A percentile compares a stretch with the other conserved stretches of the same genome.
phyloP scores from a whole-genome alignment of 2,113 vertebrate species.

The Psophia crepitans region DNA sequence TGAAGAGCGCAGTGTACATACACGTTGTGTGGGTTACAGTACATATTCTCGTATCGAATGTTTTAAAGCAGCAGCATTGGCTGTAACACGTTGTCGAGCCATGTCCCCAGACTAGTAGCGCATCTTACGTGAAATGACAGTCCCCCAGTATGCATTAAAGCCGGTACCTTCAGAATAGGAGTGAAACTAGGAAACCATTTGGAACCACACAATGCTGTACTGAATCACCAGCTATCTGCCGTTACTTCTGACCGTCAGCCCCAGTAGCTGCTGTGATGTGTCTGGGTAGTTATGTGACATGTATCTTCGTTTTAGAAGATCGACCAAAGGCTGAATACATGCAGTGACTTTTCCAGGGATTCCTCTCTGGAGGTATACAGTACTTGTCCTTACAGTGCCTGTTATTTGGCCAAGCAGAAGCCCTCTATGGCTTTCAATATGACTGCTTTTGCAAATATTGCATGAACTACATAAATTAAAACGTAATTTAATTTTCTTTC shows the following conservation, averaged over 20 bases:
- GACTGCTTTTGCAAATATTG: background rate
- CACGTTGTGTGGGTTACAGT: rapidly evolving
- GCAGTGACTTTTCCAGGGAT: background rate
- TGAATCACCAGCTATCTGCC: background rate
- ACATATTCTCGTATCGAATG: background rate
- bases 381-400: background rate
- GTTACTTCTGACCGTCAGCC: background rate
- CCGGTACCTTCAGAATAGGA: background rate
- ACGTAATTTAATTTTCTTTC: background rate
- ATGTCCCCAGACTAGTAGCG: background rate
- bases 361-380: background rate
- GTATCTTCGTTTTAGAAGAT: background rate
- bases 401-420: background rate
- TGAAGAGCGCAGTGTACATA: rapidly evolving
- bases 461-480: background rate
- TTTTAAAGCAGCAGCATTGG: background rate
- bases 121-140: background rate
- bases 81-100: background rate
- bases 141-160: background rate
- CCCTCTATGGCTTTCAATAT: background rate
- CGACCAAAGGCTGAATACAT: background rate
- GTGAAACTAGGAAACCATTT: background rate
- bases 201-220: background rate
- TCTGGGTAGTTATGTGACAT: background rate
- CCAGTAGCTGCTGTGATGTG: background rate